phyloP scores from a whole-genome alignment of 2,888 invertebrate genomes.

The Pandemis corylana region DNA sequence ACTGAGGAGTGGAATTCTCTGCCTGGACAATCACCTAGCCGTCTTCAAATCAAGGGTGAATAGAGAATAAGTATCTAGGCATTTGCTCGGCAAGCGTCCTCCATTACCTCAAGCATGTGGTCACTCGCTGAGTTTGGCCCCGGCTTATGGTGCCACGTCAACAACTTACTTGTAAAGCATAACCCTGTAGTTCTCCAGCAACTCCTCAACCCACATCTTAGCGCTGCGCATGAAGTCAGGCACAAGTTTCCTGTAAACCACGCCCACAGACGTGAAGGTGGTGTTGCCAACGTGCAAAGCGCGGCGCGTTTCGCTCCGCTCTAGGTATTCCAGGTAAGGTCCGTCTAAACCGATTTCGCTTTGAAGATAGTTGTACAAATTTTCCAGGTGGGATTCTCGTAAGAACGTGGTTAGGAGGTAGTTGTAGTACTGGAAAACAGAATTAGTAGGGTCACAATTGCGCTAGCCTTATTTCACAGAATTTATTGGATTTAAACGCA shows the following conservation, averaged over 20 bases:
- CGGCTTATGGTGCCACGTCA: no score
- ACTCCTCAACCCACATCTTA: slow-evolving; percentile 82
- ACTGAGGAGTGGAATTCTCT: no score
- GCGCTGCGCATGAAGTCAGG: slow-evolving; percentile 85
- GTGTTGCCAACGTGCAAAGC: slow-evolving; percentile 83
- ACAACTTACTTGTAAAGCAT: slow-evolving; percentile 85
- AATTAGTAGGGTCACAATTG: background rate
- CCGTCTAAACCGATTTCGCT: slow-evolving; percentile 73
- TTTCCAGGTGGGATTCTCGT: slow-evolving; percentile 72
- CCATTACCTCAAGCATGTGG: no score
- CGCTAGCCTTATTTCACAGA: background rate
- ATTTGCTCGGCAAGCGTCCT: no score
- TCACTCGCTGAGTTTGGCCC: background rate
- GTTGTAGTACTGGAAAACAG: slow-evolving; percentile 78
- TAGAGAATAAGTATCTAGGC: no score
- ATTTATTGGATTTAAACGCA: slow-evolving; percentile 46
- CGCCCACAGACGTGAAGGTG: slow-evolving; percentile 79
- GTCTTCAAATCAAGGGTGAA: no score
- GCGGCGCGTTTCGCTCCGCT: slow-evolving; percentile 72
- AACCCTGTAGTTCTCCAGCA: slow-evolving; percentile 83
- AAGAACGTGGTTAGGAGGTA: slow-evolving; percentile 76
- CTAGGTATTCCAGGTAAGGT: slow-evolving; percentile 74
- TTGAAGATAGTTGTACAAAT: slow-evolving; percentile 80
- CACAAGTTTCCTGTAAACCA: slow-evolving; percentile 79
- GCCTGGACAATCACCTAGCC: no score